Evolutionary conservation across 2,888 invertebrate species (phyloP), one percentile per base, ranked within the genome.

Genomic region (Clivina fossor): DNA sequence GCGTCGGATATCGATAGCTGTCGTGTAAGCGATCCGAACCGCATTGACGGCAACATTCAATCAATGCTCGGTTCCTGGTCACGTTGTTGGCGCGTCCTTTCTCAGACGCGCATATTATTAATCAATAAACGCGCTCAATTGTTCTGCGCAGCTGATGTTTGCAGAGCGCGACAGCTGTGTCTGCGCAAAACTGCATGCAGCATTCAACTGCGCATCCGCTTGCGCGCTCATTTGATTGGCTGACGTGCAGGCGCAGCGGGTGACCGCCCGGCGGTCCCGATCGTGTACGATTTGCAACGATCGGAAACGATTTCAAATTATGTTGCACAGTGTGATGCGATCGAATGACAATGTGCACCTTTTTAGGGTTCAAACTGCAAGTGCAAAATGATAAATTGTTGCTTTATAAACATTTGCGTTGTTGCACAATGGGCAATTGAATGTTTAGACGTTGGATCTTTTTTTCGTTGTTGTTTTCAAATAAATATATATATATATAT

Each of bases 31-130:
- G 51, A 32, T 51, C 35, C 41, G 20, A 19, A 22, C 18, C 18
- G 43, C 32, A 28, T 41, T 53, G 53, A 53, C 53, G 44, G 53
- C 24, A 24, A 30, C 53, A 53, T 53, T 53, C 43, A 53, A 53
- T 53, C 53, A 53, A 33, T 38, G 30, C 32, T n/a, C n/a, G 15
- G 40, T 11, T 19, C 28, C 13, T 19, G 16, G 41, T 40, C 51
- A 51, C 41, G 51, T 33, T 22, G 40, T 11, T 19, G 40, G 5
- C 38, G 8, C 20, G 51, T 35, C 48, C 15, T 22, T 22, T 9
- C 32, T 33, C 30, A 32, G 32, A 15, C 18, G 8, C 38, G 30
- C 33, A 51, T 28, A 43, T 40, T 41, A 51, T 51, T 51, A 51
- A 51, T 51, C 51, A 51, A 51, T 43, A 18, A 28, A 50, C 50